These are phyloP conservation scores for Desmodus rotundus DNA, from an alignment of 2,113 vertebrate species.

Conservation along the genomic window DNA sequence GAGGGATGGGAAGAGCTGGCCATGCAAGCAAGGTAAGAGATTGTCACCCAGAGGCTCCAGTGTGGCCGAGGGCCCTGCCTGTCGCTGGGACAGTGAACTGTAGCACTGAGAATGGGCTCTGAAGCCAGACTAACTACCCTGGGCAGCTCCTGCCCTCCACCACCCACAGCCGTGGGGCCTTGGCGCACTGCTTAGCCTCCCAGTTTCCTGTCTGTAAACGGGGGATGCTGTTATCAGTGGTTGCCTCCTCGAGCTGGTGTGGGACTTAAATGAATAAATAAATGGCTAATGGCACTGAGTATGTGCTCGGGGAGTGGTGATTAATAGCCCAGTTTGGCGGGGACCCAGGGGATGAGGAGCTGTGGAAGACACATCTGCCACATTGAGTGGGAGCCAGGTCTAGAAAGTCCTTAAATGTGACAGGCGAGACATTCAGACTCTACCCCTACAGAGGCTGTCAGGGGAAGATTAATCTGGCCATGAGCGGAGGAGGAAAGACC, in stretches of 20 bases:
- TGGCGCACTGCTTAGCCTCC: neutral
- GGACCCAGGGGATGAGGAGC: neutral
- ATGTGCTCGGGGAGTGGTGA: too few species aligned
- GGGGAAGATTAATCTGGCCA: neutral
- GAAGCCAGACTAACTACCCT: neutral
- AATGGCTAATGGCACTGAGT: neutral
- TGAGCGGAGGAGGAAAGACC: neutral
- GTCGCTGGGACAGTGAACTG: neutral
- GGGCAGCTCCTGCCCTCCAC: neutral
- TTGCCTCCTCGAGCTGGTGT: neutral
- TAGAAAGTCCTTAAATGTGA: neutral
- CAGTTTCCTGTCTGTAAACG: neutral
- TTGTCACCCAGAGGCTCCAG: neutral
- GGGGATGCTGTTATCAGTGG: neutral
- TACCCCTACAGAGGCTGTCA: neutral
- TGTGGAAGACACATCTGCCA: neutral
- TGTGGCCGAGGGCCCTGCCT: neutral
- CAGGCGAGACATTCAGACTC: neutral
- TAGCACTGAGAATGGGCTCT: accelerated
- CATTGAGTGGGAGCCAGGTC: neutral
- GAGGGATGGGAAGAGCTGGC: neutral
- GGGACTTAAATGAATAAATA: neutral
- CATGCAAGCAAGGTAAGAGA: neutral
- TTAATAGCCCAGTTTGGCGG: neutral
- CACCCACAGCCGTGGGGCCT: neutral